These are phyloP conservation scores for Momotus momota DNA, from an alignment of 2,797 vertebrate genomes.

Conservation along the genomic window DNA sequence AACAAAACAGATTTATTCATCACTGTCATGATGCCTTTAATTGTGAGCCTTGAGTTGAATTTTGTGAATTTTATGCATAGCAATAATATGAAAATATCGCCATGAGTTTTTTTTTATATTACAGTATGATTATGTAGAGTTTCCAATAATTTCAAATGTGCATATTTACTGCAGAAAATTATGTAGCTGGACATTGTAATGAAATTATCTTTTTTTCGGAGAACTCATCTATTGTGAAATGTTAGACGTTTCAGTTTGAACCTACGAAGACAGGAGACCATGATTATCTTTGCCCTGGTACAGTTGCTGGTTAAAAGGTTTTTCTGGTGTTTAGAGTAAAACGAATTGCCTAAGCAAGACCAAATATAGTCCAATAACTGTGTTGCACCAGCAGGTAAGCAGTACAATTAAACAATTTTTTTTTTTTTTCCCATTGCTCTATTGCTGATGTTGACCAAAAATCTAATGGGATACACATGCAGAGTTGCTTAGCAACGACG, in stretches of 20 bases:
- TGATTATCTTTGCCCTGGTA: not conserved
- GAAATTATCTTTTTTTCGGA: not conserved
- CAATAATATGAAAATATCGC: not conserved
- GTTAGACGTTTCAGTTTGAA: not conserved
- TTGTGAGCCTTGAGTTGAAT: not conserved
- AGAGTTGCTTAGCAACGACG: slow-evolving; percentile 25
- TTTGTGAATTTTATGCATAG: not conserved
- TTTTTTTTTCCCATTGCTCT: not conserved
- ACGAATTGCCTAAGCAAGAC: not conserved
- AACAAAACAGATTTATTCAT: not conserved
- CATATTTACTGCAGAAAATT: not conserved
- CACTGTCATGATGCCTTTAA: not conserved
- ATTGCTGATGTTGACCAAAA: not conserved
- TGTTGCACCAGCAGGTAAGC: not conserved
- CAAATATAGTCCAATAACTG: not conserved
- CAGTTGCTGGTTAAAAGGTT: not conserved
- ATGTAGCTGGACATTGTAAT: not conserved
- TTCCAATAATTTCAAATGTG: not conserved
- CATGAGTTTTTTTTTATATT: not conserved
- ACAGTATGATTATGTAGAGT: not conserved
- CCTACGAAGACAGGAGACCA: not conserved
- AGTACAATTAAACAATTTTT: not conserved
- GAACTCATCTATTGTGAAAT: not conserved
- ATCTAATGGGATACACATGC: not conserved
- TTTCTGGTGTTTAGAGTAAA: not conserved